Evolutionary conservation across 2,113 vertebrate species (phyloP).

Genomic region (Murina feae): DNA sequence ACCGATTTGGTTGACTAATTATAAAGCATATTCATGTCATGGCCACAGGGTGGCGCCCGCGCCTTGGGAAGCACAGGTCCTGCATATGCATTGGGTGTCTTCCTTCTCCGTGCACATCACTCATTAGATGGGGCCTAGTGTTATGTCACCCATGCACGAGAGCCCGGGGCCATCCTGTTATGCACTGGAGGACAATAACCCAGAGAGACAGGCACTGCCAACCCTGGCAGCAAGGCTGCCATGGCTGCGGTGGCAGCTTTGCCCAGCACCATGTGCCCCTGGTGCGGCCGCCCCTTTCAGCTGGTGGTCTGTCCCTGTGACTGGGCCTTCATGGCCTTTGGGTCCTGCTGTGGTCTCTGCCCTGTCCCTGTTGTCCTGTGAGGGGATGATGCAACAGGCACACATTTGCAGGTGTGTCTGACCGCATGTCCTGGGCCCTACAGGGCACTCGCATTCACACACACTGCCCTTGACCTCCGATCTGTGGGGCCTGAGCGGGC

Average conservation of each 20-base stretch:
- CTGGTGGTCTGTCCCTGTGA: background rate
- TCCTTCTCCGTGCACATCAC: rapidly evolving
- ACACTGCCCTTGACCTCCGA: background rate
- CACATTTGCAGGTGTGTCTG: background rate
- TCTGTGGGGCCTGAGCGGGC: background rate
- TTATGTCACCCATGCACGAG: background rate
- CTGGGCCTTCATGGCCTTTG: no score
- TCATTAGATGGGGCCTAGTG: background rate
- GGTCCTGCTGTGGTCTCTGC: no score
- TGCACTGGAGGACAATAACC: background rate
- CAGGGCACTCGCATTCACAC: rapidly evolving
- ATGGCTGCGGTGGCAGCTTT: no score
- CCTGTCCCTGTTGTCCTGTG: background rate
- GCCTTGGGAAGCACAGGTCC: background rate
- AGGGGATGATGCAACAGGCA: background rate
- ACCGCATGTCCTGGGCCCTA: background rate
- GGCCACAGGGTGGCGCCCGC: background rate
- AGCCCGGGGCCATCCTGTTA: rapidly evolving
- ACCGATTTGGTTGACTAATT: background rate
- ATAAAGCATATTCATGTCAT: background rate
- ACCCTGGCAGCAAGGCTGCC: background rate
- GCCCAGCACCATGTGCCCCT: rapidly evolving
- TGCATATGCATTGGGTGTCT: rapidly evolving
- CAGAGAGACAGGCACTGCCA: background rate
- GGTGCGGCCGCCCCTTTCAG: background rate